Percentiles rank a stretch among this genome's conserved stretches.
Conservation (phyloP, 2,797 vertebrate genomes). For the Karalla daura region DNA sequence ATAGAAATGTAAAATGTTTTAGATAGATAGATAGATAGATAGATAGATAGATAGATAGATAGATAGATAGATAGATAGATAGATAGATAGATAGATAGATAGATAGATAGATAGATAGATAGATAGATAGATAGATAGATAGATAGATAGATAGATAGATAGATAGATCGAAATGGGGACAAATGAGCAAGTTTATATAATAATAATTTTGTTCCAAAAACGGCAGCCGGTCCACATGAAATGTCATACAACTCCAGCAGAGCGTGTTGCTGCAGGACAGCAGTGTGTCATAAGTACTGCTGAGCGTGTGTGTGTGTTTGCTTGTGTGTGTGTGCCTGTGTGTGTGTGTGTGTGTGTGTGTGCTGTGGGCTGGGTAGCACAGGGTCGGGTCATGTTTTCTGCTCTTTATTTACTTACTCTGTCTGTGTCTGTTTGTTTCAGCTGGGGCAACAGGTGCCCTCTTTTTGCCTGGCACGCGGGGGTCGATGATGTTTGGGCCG, state of each 20-base stretch:
- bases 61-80: too few species aligned
- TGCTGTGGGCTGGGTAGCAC: slow-evolving; percentile 48
- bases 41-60: too few species aligned
- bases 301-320: too few species aligned
- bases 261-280: slow-evolving; percentile 63
- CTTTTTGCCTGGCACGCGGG: slow-evolving; percentile 25
- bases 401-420: slow-evolving; percentile 75
- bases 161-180: too few species aligned
- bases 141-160: too few species aligned
- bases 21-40: too few species aligned
- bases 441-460: slow-evolving; percentile 51
- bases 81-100: too few species aligned
- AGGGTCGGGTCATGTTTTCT: slow-evolving; percentile 71
- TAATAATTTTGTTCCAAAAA: neutral
- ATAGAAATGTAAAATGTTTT: too few species aligned
- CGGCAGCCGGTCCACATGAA: slow-evolving; percentile 3
- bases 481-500: neutral
- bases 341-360: slow-evolving; percentile 55
- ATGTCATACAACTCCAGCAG: slow-evolving; percentile 16
- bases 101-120: too few species aligned
- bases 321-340: slow-evolving; percentile 55
- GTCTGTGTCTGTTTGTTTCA: slow-evolving; percentile 64
- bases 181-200: slow-evolving; percentile 18
- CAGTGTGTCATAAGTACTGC: slow-evolving; percentile 74
- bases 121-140: too few species aligned